Evolutionary conservation across 2,113 vertebrate genomes (phyloP).

Genomic region (Crocuta crocuta): DNA sequence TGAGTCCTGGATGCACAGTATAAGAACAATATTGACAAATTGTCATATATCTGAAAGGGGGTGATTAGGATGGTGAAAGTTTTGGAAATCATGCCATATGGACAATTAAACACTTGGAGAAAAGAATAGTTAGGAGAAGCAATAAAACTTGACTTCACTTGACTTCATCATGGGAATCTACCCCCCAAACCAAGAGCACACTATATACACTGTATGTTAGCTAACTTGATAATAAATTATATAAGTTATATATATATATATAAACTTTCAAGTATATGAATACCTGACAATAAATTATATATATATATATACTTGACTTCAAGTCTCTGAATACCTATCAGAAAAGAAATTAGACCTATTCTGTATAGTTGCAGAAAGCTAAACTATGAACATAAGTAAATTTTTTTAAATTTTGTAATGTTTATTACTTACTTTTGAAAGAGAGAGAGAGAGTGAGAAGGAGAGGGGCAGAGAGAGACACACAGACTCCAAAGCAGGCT

Average conservation of each 20-base stretch:
- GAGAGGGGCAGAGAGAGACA: too few species aligned
- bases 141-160: conserved; percentile 23
- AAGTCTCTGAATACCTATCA: background rate
- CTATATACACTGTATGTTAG: too few species aligned
- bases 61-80: background rate
- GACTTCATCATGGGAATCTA: background rate
- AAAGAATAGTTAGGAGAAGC: background rate
- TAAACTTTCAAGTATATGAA: conserved; percentile 24
- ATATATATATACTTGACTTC: background rate
- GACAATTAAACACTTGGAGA: background rate
- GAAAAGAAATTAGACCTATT: conserved; percentile 15
- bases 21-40: background rate
- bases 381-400: background rate
- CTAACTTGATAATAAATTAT: too few species aligned
- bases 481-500: too few species aligned
- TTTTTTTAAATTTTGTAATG: too few species aligned
- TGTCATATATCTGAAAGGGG: background rate
- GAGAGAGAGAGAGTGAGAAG: too few species aligned
- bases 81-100: background rate
- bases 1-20: background rate
- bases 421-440: too few species aligned
- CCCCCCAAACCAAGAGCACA: too few species aligned
- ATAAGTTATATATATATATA: too few species aligned
- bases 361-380: background rate
- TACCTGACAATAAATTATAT: too few species aligned